Conservation (phyloP, 1,140 invertebrate genomes). For the Zaprionus camerounensis region DNA sequence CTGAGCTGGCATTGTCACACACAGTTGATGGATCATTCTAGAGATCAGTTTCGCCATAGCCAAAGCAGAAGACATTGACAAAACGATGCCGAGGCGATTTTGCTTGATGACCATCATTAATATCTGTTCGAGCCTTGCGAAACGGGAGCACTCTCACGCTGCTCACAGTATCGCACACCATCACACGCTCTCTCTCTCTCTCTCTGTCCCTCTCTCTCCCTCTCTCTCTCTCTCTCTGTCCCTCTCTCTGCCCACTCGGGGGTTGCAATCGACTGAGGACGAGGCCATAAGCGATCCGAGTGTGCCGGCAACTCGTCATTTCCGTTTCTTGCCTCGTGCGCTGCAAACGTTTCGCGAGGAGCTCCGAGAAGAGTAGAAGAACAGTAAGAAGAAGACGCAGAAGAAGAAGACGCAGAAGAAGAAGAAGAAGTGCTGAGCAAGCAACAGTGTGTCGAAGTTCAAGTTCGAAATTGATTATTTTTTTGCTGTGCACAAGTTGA, state of each 20-base stretch:
- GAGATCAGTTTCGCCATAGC: not conserved
- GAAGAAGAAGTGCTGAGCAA: not conserved
- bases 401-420: not conserved
- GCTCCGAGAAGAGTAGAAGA: slow-evolving; percentile 4
- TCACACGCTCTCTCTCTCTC: not conserved
- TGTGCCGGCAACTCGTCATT: slow-evolving; percentile 58
- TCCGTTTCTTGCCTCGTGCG: slow-evolving; percentile 69
- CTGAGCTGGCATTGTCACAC: not conserved
- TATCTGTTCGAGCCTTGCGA: slow-evolving; percentile 10
- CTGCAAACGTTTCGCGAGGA: slow-evolving; percentile 49
- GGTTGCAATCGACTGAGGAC: slow-evolving; percentile 25
- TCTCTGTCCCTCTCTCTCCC: not conserved
- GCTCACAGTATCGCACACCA: not conserved
- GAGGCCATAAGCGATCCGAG: slow-evolving; percentile 26
- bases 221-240: not conserved
- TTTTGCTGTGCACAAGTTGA: slow-evolving; percentile 32
- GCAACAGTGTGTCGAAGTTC: slow-evolving; percentile 11
- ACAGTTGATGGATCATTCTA: not conserved
- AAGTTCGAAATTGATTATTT: slow-evolving; percentile 11
- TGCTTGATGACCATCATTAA: slow-evolving; percentile 10
- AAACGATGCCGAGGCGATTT: slow-evolving; percentile 24
- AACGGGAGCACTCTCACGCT: slow-evolving; percentile 2
- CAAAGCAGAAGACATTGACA: slow-evolving; percentile 24
- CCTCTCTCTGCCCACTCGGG: not conserved
- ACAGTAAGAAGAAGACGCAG: not conserved